phyloP scores from a whole-genome alignment of 2,113 vertebrate genomes.

The Silurus glanis region DNA sequence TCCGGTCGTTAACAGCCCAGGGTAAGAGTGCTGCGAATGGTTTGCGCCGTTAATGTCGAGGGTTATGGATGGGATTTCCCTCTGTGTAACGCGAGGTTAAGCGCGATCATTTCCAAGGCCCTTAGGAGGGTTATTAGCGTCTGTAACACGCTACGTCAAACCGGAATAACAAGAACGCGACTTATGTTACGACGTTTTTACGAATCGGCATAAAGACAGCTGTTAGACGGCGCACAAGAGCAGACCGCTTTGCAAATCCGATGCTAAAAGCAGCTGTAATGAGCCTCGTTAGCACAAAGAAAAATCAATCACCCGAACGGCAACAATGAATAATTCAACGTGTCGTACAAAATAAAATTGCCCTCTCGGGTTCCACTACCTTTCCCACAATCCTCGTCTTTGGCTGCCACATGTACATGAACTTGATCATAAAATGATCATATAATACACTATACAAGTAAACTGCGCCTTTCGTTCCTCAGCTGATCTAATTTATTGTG shows the following conservation, averaged over 20 bases:
- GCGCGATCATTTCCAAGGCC: not conserved
- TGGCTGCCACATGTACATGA: not conserved
- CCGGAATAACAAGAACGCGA: not conserved
- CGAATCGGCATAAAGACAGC: not conserved
- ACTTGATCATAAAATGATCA: not conserved
- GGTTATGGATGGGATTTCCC: slow-evolving; percentile 20
- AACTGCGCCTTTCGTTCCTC: not conserved
- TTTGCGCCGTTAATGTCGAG: not conserved
- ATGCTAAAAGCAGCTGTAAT: slow-evolving; percentile 73
- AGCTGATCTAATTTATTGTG: not conserved
- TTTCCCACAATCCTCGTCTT: not conserved
- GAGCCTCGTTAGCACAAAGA: slow-evolving; percentile 74
- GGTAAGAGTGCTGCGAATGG: slow-evolving; percentile 9
- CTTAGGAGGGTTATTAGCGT: slow-evolving; percentile 1
- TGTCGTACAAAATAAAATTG: slow-evolving; percentile 53
- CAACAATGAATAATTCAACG: slow-evolving; percentile 71
- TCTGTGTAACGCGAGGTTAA: slow-evolving; percentile 7
- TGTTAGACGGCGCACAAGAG: slow-evolving; percentile 41
- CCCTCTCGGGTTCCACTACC: slow-evolving; percentile 22
- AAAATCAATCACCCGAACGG: slow-evolving; percentile 71
- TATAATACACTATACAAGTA: too few species aligned
- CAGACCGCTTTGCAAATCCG: slow-evolving; percentile 59
- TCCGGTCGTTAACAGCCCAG: slow-evolving; percentile 14
- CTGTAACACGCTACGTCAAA: not conserved
- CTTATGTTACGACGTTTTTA: not conserved